A percentile compares a stretch with the other conserved stretches of the same genome.
These are phyloP conservation scores for Mesaphorura yosii DNA, from an alignment of 1,140 invertebrate species.

Conservation along the genomic window DNA sequence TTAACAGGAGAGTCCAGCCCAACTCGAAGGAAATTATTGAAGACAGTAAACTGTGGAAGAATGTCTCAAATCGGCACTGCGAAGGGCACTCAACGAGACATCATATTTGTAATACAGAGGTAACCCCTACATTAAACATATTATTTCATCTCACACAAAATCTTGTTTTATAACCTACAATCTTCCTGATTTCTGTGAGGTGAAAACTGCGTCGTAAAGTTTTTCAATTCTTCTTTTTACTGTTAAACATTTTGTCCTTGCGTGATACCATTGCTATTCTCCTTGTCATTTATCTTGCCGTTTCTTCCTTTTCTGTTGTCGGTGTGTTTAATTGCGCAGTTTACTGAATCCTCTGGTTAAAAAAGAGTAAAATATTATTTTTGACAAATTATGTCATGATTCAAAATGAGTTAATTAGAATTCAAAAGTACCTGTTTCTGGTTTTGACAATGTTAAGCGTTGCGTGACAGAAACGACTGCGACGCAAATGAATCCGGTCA, in stretches of 20 bases:
- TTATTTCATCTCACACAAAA: neutral
- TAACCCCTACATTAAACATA: conserved; percentile 7
- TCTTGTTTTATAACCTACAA: neutral
- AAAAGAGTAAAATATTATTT: no score
- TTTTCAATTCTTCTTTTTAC: neutral
- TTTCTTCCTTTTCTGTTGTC: no score
- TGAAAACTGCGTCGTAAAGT: neutral
- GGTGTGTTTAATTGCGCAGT: no score
- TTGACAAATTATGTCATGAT: no score
- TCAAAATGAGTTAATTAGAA: no score
- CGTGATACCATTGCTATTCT: neutral
- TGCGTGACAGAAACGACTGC: no score
- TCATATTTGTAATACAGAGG: conserved; percentile 29
- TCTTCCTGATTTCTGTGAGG: no score
- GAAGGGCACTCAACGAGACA: conserved; percentile 28
- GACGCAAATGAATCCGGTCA: no score
- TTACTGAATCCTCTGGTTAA: no score
- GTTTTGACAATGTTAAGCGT: no score
- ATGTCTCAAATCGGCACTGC: conserved; percentile 26
- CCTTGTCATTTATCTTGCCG: neutral
- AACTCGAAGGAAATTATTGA: conserved; percentile 21
- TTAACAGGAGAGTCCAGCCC: conserved; percentile 11
- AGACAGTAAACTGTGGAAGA: conserved; percentile 23
- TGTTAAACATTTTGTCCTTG: neutral
- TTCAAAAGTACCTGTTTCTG: no score